phyloP scores from a whole-genome alignment of 2,888 invertebrate genomes.

The Andrena marginata region DNA sequence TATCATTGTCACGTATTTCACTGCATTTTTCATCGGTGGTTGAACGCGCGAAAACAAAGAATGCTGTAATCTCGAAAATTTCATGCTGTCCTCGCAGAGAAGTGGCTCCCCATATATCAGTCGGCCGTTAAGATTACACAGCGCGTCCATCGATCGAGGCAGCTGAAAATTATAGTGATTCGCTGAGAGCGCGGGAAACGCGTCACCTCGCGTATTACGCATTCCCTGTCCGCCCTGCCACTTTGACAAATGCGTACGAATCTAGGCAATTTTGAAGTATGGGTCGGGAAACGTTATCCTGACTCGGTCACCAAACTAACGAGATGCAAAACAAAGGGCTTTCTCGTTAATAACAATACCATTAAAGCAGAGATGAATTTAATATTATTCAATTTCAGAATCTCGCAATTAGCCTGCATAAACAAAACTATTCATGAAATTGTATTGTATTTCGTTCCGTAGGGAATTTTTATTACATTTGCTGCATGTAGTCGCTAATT shows the following conservation, averaged over 20 bases:
- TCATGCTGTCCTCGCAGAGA: slow-evolving; percentile 23
- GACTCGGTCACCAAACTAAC: slow-evolving; percentile 6
- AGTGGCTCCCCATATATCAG: slow-evolving; percentile 36
- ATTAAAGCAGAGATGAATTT: slow-evolving; percentile 6
- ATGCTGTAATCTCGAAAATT: slow-evolving; percentile 44
- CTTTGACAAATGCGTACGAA: slow-evolving; percentile 14
- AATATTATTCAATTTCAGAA: slow-evolving; percentile 18
- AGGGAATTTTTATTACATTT: too few species aligned
- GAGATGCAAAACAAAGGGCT: slow-evolving; percentile 9
- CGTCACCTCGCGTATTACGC: slow-evolving; percentile 27
- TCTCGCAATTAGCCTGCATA: neutral
- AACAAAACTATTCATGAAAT: slow-evolving; percentile 6
- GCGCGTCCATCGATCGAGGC: slow-evolving; percentile 36
- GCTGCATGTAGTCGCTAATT: too few species aligned
- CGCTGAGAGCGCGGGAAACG: neutral
- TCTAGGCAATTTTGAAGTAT: neutral
- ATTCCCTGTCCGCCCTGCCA: slow-evolving; percentile 37
- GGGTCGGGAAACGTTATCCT: neutral
- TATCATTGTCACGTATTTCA: neutral
- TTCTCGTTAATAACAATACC: too few species aligned
- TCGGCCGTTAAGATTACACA: slow-evolving; percentile 42
- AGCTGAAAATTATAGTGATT: slow-evolving; percentile 47
- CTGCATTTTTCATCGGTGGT: neutral
- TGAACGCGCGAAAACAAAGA: slow-evolving; percentile 8
- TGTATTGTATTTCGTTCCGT: too few species aligned